A percentile compares a stretch with the other conserved stretches of the same genome.
phyloP scores from a whole-genome alignment of 2,797 vertebrate species.

The Heterohyrax brucei region DNA sequence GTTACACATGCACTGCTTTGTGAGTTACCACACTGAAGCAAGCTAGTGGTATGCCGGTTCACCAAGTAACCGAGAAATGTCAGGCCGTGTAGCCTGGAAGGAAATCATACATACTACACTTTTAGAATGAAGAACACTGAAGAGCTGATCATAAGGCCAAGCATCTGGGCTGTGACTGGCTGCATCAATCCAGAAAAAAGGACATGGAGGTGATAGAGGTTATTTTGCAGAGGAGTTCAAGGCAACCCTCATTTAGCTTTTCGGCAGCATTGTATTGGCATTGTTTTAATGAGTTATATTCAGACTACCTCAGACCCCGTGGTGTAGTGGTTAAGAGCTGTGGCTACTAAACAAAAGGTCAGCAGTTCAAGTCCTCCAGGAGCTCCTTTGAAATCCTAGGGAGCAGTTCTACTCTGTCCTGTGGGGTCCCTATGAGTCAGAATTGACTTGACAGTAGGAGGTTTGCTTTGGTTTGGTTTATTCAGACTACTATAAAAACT shows the following conservation, averaged over 20 bases:
- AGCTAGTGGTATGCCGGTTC: not conserved
- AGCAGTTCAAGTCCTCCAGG: too few species aligned
- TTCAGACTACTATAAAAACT: conserved; percentile 30
- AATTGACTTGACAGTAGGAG: too few species aligned
- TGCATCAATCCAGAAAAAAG: not conserved
- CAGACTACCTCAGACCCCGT: not conserved
- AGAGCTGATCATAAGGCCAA: not conserved
- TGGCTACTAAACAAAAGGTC: too few species aligned
- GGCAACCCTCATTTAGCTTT: not conserved
- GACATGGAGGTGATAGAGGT: too few species aligned
- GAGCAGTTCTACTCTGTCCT: too few species aligned
- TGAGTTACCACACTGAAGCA: not conserved
- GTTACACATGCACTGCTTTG: not conserved
- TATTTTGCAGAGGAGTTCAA: not conserved
- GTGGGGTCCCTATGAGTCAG: too few species aligned
- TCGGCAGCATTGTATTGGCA: not conserved
- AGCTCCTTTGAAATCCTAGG: too few species aligned
- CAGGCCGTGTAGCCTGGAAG: not conserved
- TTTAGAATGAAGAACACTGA: not conserved
- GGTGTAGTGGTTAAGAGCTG: too few species aligned
- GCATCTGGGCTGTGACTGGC: not conserved
- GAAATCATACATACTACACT: not conserved
- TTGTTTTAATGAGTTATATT: not conserved
- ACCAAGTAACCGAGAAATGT: conserved; percentile 16
- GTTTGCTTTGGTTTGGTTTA: too few species aligned